phyloP scores from a whole-genome alignment of 2,888 invertebrate species.

The Ennomos erosarius region DNA sequence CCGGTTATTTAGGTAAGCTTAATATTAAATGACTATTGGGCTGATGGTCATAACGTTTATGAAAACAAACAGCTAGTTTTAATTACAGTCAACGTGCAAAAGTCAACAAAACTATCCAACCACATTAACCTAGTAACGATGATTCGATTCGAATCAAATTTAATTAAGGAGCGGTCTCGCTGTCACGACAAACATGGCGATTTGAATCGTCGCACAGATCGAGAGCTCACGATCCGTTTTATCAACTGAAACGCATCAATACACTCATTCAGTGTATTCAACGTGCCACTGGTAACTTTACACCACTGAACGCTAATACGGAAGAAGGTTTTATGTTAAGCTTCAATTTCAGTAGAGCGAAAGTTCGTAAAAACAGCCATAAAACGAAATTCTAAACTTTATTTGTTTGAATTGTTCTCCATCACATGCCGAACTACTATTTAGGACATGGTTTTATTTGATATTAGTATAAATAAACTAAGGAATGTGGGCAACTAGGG shows the following conservation, averaged over 20 bases:
- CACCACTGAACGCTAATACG: conserved; percentile 56
- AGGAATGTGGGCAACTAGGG: conserved; percentile 1
- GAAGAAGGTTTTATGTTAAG: conserved; percentile 50
- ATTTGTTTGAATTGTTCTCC: conserved; percentile 30
- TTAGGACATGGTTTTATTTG: conserved; percentile 15
- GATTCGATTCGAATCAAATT: conserved; percentile 60
- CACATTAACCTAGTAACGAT: conserved; percentile 34
- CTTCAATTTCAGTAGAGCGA: conserved; percentile 27
- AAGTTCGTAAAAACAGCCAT: conserved; percentile 26
- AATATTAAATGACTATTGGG: too few relatives aligned
- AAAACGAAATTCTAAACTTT: conserved; percentile 29
- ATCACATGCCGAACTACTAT: conserved; percentile 19
- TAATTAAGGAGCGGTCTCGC: conserved; percentile 67
- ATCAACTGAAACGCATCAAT: conserved; percentile 69
- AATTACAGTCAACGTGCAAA: not conserved
- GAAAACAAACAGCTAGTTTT: too few relatives aligned
- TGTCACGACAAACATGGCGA: conserved; percentile 56
- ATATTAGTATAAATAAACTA: conserved; percentile 15
- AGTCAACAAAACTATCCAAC: conserved; percentile 5
- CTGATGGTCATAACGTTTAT: too few relatives aligned
- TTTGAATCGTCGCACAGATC: conserved; percentile 55
- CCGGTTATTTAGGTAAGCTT: too few relatives aligned
- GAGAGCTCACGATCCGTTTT: conserved; percentile 70
- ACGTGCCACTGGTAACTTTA: conserved; percentile 61
- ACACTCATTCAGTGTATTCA: conserved; percentile 63